A percentile compares a stretch with the other conserved stretches of the same genome.
Evolutionary conservation across 2,113 vertebrate species (phyloP).

Genomic region (Nycticryphes semicollaris): DNA sequence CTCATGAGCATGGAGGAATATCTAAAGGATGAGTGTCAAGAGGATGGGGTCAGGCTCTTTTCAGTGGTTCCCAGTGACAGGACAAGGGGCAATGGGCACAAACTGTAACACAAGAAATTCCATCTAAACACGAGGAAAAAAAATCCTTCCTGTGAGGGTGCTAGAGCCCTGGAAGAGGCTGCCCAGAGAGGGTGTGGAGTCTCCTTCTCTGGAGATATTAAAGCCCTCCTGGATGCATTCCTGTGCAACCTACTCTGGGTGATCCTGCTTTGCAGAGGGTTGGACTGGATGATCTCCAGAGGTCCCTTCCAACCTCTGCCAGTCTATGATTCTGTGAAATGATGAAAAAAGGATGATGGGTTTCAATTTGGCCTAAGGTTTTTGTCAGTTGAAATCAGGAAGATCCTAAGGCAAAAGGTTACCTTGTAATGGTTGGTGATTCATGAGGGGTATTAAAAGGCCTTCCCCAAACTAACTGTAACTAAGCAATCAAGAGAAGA

Average conservation of each 20-base stretch:
- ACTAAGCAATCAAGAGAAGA: not conserved
- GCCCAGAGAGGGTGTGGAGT: no score
- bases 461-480: not conserved
- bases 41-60: not conserved
- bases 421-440: no score
- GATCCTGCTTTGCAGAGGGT: no score
- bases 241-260: no score
- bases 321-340: not conserved
- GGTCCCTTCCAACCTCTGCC: no score
- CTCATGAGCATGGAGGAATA: not conserved
- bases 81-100: not conserved
- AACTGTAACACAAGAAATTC: not conserved
- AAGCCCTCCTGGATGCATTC: no score
- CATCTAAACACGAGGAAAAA: not conserved
- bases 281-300: no score
- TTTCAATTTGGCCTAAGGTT: not conserved
- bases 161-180: no score
- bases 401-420: not conserved
- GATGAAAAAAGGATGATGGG: rapidly evolving
- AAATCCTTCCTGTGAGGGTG: no score
- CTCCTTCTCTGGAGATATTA: no score
- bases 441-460: not conserved
- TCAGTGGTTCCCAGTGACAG: not conserved
- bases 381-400: not conserved
- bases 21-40: not conserved